Evolutionary conservation across 2,113 vertebrate species (phyloP), one percentile per base, ranked within the genome.

Genomic region (Siniperca knerii): DNA sequence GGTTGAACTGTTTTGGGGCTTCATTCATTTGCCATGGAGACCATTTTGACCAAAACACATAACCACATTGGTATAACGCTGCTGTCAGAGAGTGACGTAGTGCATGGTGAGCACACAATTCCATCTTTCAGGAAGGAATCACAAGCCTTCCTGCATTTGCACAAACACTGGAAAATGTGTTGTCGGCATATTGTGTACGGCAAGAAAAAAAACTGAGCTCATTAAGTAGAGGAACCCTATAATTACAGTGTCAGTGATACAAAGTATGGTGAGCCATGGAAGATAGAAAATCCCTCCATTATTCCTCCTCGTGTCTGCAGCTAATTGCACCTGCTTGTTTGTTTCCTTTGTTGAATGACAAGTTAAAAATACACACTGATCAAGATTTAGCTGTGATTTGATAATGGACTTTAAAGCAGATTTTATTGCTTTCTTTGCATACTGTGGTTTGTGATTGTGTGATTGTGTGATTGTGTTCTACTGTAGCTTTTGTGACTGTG

Each of bases 81-180:
- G 72, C 84, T 90, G 88, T 83, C 77, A 88, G 50, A 87, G 80
- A 90, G 71, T 90, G 84, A 92, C 80, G 83, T 86, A 64, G 77
- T 86, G 77, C 67, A 35, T 75, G 85, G 88, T 87, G 69, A 92
- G 90, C 84, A 80, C 77, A 81, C 83, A 82, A 57, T 90, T 95
- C 89, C 86, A 71, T 82, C 68, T 74, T 81, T 87, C 62, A 87
- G 89, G 81, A 91, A 83, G 91, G 66, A 88, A 88, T 89, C 13
- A 29, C 70, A 77, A 75, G 79, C 85, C 70, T 48, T 90, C 72
- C 78, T 88, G 78, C 83, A 61, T 79, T 50, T 58, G 67, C 79
- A 88, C 52, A 48, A 90, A 88, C 89, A 57, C 75, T 93, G 90
- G 91, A 94, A 94, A 95, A 91, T 93, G 83, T 93, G 87, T 79